Evolutionary conservation across 2,888 invertebrate species (phyloP), one percentile per base, ranked within the genome.

Genomic region (Pollenia angustigena): DNA sequence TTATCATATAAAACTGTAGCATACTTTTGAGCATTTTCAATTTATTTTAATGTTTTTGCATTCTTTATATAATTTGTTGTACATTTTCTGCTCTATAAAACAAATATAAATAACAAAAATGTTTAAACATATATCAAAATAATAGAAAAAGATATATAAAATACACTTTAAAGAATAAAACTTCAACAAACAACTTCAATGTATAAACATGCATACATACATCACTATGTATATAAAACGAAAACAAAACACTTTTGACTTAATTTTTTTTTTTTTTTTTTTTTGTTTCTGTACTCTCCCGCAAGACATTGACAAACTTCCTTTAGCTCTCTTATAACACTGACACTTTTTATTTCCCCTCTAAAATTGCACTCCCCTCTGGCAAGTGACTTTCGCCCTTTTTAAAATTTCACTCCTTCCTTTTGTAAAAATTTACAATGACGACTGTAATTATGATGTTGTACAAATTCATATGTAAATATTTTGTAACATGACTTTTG

Each of bases 391-490:
- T 32, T 32, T 32, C 6, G 32, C 32, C 32, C 10, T 14, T 69
- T 12, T 32, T 23, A 32, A 1, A 48, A 62, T 12, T 16, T 56
- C 32, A 0, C 48, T 4, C 8, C 1, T n/a, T 50, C 2, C 2
- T n/a, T 81, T 72, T 46, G 10, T 42, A 42, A 7, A 16, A 16
- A 48, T 48, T 54, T 46, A 52, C 44, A 54, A 74, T 56, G 42
- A 66, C 71, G 69, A 62, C 74, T 79, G 52, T 69, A 74, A 86
- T 79, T 82, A 86, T 80, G 86, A 83, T 83, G 82, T 83, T 80
- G 64, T 76, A 83, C 75, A 76, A 81, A 76, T 83, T 71, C 80
- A 76, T 80, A 76, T 83, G 86, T 80, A 80, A 86, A 86, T 83
- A 80, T 86, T 75, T 75, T 64, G 44, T 40, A 68, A 80, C 44